Evolutionary conservation across 2,113 vertebrate species (phyloP).

Genomic region (Bos javanicus): DNA sequence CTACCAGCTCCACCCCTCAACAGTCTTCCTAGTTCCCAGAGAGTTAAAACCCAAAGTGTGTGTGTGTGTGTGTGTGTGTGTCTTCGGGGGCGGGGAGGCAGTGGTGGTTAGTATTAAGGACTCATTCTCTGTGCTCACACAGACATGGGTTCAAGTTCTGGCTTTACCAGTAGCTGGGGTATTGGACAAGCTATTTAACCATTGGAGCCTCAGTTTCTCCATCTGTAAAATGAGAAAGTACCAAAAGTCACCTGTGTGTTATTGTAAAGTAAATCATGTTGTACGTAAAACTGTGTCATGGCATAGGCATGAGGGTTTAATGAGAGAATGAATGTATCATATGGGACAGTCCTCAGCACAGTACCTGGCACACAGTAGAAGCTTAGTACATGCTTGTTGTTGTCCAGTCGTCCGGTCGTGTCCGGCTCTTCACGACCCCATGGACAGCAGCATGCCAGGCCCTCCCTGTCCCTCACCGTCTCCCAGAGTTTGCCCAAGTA

Average conservation of each 20-base stretch:
- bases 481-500: background rate
- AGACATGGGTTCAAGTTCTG: background rate
- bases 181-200: background rate
- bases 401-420: background rate
- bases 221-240: background rate
- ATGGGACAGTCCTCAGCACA: too few species aligned
- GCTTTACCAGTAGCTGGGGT: background rate
- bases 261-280: background rate
- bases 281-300: background rate
- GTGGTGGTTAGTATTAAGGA: background rate
- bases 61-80: background rate
- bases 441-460: background rate
- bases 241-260: background rate
- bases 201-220: background rate
- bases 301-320: background rate
- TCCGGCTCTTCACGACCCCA: fast-evolving
- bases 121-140: background rate
- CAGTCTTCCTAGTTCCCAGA: background rate
- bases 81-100: fast-evolving
- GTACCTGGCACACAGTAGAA: background rate
- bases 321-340: background rate
- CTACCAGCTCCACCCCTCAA: background rate
- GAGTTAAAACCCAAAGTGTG: background rate
- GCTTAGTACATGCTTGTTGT: background rate
- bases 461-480: background rate